A percentile compares a stretch with the other conserved stretches of the same genome.
Evolutionary conservation across 1,140 invertebrate species (phyloP).

Genomic region (Vanessa atalanta): DNA sequence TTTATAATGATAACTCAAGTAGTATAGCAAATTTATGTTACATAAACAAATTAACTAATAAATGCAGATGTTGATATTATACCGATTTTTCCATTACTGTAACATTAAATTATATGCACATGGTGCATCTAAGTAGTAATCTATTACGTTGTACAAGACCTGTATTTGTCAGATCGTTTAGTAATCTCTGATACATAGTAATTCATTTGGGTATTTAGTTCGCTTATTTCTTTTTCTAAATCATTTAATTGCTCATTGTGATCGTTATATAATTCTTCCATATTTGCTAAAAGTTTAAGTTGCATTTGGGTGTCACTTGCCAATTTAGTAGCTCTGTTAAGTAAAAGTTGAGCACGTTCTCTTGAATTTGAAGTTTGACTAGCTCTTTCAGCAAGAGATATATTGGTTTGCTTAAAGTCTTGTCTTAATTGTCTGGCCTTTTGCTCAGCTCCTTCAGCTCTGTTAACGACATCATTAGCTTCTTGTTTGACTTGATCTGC

Average conservation of each 20-base stretch:
- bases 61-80: constrained; percentile 4
- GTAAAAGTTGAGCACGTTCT: constrained; percentile 86
- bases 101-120: no score
- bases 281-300: constrained; percentile 85
- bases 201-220: constrained; percentile 79
- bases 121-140: not conserved
- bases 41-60: constrained; percentile 1
- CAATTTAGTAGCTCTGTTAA: constrained; percentile 87
- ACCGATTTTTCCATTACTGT: not conserved
- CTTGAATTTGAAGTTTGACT: constrained; percentile 82
- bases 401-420: constrained; percentile 74
- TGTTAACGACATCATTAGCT: constrained; percentile 77
- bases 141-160: constrained; percentile 74
- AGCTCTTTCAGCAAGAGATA: constrained; percentile 72
- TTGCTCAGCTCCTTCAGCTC: constrained; percentile 74
- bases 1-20: not conserved
- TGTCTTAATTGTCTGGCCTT: constrained; percentile 71
- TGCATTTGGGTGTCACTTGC: constrained; percentile 89
- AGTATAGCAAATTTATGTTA: not conserved
- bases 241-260: constrained; percentile 75
- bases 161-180: constrained; percentile 78
- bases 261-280: constrained; percentile 79
- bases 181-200: constrained; percentile 80
- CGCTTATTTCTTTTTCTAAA: constrained; percentile 76
- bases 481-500: constrained; percentile 82